Evolutionary conservation across 2,113 vertebrate genomes (phyloP), one percentile per base, ranked within the genome.

Genomic region (Emydocephalus ijimae): DNA sequence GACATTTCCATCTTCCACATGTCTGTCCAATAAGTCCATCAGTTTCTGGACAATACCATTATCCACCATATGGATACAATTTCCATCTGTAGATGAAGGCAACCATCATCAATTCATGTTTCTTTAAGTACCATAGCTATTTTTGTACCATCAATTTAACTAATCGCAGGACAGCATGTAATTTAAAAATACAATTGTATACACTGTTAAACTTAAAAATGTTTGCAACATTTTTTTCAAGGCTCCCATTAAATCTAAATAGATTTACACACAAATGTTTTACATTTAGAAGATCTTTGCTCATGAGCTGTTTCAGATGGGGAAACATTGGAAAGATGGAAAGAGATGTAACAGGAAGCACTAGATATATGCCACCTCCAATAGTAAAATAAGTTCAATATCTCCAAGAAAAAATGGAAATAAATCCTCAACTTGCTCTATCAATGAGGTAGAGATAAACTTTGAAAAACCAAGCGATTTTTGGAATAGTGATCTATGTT

Each of bases 1-100:
- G 56, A 99, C 99, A 12, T 99, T 99, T 39, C 99, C 99, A 59
- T 99, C 99, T 90, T 99, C 99, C 0, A 99, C 98, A 1, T 99
- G 99, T 92, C 99, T 98, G 94, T 99, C 98, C 96, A 99, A 94
- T 95, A 99, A 98, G 92, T 99, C 98, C 97, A 98, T 98, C 85
- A 99, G 98, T 95, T 98, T 99, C 96, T 99, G 98, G 94, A 99
- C 99, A 69, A 99, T 99, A 11, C 99, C 99, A 0, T 98, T 98
- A 97, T 99, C 99, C 95, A 99, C 99, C 99, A 99, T 99, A 97
- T 99, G 99, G 96, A 99, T 99, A 95, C 99, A 99, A 92, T 99
- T 99, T 91, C 99, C 99, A 8, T 99, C 99, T 99, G 95, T 52
- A 91, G 0, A 24, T 95, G 94, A 96, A 81, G 18, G 34, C 18